phyloP scores from a whole-genome alignment of 2,888 invertebrate species.

The Diabrotica balteata region DNA sequence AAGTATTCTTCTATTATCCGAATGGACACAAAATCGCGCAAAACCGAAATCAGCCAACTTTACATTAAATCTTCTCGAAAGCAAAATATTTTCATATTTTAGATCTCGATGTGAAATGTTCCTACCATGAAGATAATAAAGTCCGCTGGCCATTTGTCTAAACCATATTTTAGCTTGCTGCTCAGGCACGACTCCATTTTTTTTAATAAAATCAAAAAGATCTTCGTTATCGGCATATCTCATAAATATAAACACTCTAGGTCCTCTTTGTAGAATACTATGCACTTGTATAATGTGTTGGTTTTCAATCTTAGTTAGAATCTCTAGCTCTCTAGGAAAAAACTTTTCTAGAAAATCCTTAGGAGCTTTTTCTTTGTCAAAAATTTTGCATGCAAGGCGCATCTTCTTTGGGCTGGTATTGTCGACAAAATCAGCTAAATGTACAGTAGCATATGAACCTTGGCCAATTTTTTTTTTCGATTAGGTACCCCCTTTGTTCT shows the following conservation, averaged over 20 bases:
- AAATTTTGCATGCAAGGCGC: slow-evolving; percentile 88
- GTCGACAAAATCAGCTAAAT: slow-evolving; percentile 83
- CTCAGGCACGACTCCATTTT: slow-evolving; percentile 78
- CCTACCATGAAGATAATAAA: slow-evolving; percentile 83
- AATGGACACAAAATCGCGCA: slow-evolving; percentile 80
- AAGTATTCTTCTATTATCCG: slow-evolving; percentile 75
- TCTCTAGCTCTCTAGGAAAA: slow-evolving; percentile 91
- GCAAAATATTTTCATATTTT: slow-evolving; percentile 91
- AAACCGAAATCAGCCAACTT: slow-evolving; percentile 96
- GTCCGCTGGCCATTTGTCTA: slow-evolving; percentile 81
- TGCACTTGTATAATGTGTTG: slow-evolving; percentile 90
- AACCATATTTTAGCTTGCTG: slow-evolving; percentile 85
- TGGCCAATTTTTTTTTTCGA: slow-evolving; percentile 85
- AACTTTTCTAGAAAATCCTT: slow-evolving; percentile 90
- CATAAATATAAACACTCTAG: slow-evolving; percentile 90
- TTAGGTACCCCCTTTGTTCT: slow-evolving; percentile 82
- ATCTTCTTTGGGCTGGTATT: slow-evolving; percentile 73
- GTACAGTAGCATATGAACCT: slow-evolving; percentile 91
- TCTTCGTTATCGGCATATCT: slow-evolving; percentile 88
- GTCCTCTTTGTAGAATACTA: slow-evolving; percentile 83
- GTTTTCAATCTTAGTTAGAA: slow-evolving; percentile 87
- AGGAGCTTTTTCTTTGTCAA: slow-evolving; percentile 88
- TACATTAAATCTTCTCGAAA: slow-evolving; percentile 84
- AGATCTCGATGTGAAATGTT: slow-evolving; percentile 90
- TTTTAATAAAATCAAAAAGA: slow-evolving; percentile 82